Evolutionary conservation across 2,113 vertebrate species (phyloP).

Genomic region (Muscicapa adusta): DNA sequence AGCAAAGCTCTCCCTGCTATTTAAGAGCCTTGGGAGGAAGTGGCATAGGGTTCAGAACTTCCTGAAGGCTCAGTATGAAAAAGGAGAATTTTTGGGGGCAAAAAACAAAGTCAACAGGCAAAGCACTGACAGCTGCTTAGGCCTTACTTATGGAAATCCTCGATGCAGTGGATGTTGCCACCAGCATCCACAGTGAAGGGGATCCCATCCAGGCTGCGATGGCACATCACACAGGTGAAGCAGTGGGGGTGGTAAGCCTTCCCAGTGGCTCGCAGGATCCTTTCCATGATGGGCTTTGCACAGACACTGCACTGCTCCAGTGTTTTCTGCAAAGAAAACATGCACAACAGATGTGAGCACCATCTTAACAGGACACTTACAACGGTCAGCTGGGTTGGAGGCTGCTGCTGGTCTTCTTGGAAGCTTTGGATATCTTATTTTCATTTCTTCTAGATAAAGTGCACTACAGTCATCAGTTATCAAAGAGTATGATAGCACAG

Average conservation of each 20-base stretch:
- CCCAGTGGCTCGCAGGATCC: constrained; percentile 93
- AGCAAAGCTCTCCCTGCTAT: background rate
- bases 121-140: background rate
- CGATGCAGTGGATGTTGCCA: constrained; percentile 98
- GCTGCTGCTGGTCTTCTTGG: background rate
- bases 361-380: background rate
- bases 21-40: background rate
- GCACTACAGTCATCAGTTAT: background rate
- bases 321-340: constrained; percentile 82
- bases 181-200: constrained; percentile 94
- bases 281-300: constrained; percentile 95
- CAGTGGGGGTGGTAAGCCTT: constrained; percentile 98
- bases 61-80: background rate
- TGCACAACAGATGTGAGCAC: background rate
- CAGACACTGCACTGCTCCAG: constrained; percentile 95
- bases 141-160: constrained; percentile 96
- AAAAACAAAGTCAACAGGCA: background rate
- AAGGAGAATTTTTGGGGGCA: background rate
- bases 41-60: background rate
- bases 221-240: constrained; percentile 96
- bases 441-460: background rate
- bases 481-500: background rate
- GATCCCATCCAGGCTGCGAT: constrained; percentile 94
- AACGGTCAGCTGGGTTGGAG: background rate
- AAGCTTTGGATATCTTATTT: background rate